Conservation (phyloP, 37 sponge, comb jelly and placozoan genomes). For the Theonella swinhoei region DNA sequence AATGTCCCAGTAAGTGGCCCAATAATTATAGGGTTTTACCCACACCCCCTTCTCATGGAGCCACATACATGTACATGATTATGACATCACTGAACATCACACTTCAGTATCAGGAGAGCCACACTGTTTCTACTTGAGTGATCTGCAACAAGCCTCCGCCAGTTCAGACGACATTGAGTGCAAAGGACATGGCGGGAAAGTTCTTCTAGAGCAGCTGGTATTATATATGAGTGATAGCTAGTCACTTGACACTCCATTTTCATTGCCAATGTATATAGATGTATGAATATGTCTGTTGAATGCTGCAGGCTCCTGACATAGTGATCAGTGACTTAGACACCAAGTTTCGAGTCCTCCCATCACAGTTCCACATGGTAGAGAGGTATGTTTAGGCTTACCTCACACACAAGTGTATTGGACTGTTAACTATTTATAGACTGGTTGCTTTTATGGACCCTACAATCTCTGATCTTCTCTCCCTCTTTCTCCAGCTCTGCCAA, state of each 20-base stretch:
- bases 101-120: not conserved
- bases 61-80: too few relatives aligned
- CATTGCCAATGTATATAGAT: too few relatives aligned
- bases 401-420: not conserved
- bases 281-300: too few relatives aligned
- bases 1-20: slow-evolving; percentile 48
- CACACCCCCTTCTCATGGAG: too few relatives aligned
- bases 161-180: slow-evolving; percentile 30
- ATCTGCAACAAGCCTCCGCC: not conserved
- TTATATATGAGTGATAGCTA: too few relatives aligned
- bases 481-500: slow-evolving; percentile 28
- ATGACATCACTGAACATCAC: not conserved
- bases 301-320: slow-evolving; percentile 74
- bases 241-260: too few relatives aligned
- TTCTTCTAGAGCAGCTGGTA: slow-evolving; percentile 60
- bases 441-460: too few relatives aligned
- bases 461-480: too few relatives aligned
- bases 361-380: slow-evolving; percentile 37
- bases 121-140: slow-evolving; percentile 42
- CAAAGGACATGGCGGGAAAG: slow-evolving; percentile 49
- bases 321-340: slow-evolving; percentile 63
- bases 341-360: slow-evolving; percentile 19
- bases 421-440: not conserved
- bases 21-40: too few relatives aligned
- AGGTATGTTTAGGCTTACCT: slow-evolving; percentile 22